A percentile compares a stretch with the other conserved stretches of the same genome.
Evolutionary conservation across 2,797 vertebrate species (phyloP).

Genomic region (Acanthornis magna): DNA sequence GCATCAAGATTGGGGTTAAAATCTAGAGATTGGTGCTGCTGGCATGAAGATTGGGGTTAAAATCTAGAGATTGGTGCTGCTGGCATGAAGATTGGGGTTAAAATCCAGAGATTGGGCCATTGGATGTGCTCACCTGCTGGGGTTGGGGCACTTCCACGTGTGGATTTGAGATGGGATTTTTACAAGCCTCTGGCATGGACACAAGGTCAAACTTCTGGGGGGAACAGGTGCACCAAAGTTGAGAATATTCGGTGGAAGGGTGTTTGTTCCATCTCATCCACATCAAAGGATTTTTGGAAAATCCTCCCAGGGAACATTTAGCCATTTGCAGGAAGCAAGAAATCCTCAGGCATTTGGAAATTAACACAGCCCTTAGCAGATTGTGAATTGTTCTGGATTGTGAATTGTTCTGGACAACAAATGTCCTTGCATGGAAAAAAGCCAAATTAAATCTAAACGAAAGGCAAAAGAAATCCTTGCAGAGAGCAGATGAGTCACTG

Average conservation of each 20-base stretch:
- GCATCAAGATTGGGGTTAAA: background rate
- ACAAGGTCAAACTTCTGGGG: background rate
- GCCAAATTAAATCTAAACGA: background rate
- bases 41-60: no score
- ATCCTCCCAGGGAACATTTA: background rate
- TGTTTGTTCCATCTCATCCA: background rate
- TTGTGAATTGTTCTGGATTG: background rate
- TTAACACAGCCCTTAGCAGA: background rate
- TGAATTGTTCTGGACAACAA: background rate
- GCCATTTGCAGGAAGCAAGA: background rate
- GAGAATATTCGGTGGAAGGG: background rate
- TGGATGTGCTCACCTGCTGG: background rate
- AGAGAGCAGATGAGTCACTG: background rate
- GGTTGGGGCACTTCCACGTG: background rate
- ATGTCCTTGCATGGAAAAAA: background rate
- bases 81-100: no score
- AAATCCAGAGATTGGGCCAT: background rate
- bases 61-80: no score
- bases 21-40: background rate
- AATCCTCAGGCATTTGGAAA: background rate
- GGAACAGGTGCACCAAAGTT: background rate
- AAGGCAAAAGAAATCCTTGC: background rate
- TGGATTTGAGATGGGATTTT: background rate
- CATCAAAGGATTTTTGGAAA: background rate
- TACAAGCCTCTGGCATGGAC: background rate